Evolutionary conservation across 2,113 vertebrate genomes (phyloP), one percentile per base, ranked within the genome.

Genomic region (Pangasianodon gigas): DNA sequence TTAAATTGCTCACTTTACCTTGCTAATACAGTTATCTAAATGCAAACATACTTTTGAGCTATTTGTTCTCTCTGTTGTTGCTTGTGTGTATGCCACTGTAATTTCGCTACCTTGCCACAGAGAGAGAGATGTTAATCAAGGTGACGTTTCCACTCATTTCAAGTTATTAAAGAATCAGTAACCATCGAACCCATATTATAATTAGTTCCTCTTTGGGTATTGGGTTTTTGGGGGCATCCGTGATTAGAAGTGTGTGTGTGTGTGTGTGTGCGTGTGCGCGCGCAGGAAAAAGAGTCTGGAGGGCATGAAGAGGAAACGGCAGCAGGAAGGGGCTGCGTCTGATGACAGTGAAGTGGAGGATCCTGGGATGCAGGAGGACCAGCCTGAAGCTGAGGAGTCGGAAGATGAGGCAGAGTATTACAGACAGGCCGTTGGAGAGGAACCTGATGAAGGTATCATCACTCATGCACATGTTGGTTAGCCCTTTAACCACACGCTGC

Each of bases 341-440:
- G 94, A 95, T 0, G 97, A 97, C 92, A 96, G 96, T 0, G 97
- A 97, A 6, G 97, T 96, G 0, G 97, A 98, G 93, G 97, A 98
- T 90, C 97, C 97, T 0, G 97, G 98, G 0, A 86, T 77, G 1
- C 93, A 95, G 32, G 95, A 94, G 1, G 93, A 90, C 16, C 79
- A 88, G 8, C n/a, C 67, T 1, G 91, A 4, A 0, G 93, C 52
- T 0, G 92, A 93, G 0, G 96, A 96, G 0, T 96, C 97, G 0
- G 97, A 97, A 1, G 97, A 97, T 0, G 98, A 98, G 13, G 96
- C 94, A 0, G 97, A 99, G 56, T 98, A 98, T 91, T 99, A 97
- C 92, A 96, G 97, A 75, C 96, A 97, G 93, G 96, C 97, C 6
- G 97, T 98, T 6, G 98, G 98, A 71, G 85, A 96, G 92, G 97